Evolutionary conservation across 2,797 vertebrate genomes (phyloP).

Genomic region (Artibeus lituratus): DNA sequence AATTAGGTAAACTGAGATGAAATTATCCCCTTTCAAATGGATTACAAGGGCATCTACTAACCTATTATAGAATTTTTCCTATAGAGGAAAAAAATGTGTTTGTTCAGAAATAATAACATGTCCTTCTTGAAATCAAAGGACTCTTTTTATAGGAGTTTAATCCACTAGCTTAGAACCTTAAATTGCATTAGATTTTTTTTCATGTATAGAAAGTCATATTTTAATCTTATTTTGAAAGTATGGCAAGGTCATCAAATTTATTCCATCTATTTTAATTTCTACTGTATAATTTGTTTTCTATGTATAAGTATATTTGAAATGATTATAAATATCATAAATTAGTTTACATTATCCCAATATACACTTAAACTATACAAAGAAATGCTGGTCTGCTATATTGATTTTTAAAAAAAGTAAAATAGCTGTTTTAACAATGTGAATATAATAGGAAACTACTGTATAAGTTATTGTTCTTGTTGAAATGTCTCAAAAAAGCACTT

Average conservation of each 20-base stretch:
- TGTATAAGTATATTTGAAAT: conserved; percentile 15
- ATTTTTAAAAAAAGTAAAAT: background rate
- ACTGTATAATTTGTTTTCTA: background rate
- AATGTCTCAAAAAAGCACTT: background rate
- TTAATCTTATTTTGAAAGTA: background rate
- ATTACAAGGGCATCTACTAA: background rate
- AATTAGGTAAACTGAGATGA: background rate
- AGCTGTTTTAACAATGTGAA: background rate
- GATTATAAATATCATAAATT: background rate
- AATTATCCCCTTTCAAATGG: background rate
- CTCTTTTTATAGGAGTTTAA: background rate
- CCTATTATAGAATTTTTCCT: background rate
- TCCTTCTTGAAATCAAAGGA: background rate
- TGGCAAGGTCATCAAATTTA: background rate
- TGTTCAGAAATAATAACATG: background rate
- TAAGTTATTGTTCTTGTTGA: background rate
- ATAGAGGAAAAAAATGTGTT: background rate
- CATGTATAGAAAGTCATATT: background rate
- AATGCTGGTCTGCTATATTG: background rate
- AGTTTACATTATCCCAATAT: background rate
- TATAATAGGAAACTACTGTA: background rate
- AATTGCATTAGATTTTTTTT: background rate
- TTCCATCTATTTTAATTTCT: background rate
- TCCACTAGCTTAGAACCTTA: background rate
- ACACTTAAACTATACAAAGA: background rate